Percentiles rank a stretch among this genome's conserved stretches.
Evolutionary conservation across 1,140 invertebrate species (phyloP).

Genomic region (Megathymus violae): DNA sequence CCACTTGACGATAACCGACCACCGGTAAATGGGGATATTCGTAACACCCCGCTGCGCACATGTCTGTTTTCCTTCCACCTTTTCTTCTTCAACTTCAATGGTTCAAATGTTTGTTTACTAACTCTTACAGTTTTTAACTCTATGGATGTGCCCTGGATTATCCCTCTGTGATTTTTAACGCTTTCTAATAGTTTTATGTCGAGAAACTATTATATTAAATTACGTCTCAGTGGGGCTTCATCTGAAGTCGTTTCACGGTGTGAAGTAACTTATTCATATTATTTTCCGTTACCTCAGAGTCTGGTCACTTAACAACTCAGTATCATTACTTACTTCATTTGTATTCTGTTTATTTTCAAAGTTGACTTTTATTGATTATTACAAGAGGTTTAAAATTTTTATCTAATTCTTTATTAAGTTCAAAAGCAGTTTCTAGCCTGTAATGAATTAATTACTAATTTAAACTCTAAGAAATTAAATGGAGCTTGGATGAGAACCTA

Average conservation of each 20-base stretch:
- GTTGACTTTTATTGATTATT: too few relatives aligned
- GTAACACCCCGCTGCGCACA: too few relatives aligned
- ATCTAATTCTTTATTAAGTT: too few relatives aligned
- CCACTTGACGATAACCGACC: too few relatives aligned
- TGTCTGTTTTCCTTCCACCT: too few relatives aligned
- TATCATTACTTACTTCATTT: constrained; percentile 1
- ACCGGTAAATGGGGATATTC: too few relatives aligned
- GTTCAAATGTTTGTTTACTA: background rate
- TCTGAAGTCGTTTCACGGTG: constrained; percentile 28
- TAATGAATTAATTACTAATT: too few relatives aligned
- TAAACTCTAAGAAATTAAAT: too few relatives aligned
- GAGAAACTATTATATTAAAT: constrained; percentile 29
- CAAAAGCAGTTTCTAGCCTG: too few relatives aligned
- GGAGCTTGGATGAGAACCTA: too few relatives aligned
- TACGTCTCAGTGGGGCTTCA: constrained; percentile 24
- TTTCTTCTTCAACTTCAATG: background rate
- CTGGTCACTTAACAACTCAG: constrained; percentile 12
- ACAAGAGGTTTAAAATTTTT: too few relatives aligned
- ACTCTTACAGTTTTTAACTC: background rate
- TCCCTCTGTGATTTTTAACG: constrained; percentile 26
- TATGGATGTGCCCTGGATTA: background rate
- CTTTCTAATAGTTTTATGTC: constrained; percentile 35
- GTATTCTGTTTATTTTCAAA: background rate
- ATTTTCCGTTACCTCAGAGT: constrained; percentile 7
- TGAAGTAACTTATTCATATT: constrained; percentile 29